These are phyloP conservation scores for Camelus dromedarius DNA, from an alignment of 2,113 vertebrate species.

Conservation along the genomic window DNA sequence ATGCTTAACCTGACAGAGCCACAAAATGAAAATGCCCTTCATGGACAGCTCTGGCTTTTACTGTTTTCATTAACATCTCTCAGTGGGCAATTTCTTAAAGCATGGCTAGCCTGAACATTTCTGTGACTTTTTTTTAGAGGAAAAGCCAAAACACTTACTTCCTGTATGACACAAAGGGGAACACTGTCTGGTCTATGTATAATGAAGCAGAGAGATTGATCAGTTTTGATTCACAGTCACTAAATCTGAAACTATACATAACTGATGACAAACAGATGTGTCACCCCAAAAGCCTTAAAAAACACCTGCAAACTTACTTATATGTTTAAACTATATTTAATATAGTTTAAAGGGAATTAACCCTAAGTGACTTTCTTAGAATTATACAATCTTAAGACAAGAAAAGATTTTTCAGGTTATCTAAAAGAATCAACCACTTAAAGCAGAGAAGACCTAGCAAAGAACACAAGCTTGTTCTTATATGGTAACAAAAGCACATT, in stretches of 20 bases:
- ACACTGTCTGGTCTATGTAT: slow-evolving; percentile 42
- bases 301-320: not conserved
- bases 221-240: slow-evolving; percentile 49
- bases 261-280: slow-evolving; percentile 60
- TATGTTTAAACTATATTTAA: slow-evolving; percentile 24
- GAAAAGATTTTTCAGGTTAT: slow-evolving; percentile 12
- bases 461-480: not conserved
- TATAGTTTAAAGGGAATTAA: slow-evolving; percentile 20
- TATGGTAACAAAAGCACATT: not conserved
- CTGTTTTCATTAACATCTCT: slow-evolving; percentile 69
- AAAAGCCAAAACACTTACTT: slow-evolving; percentile 67
- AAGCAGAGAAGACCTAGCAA: slow-evolving; percentile 43
- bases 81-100: slow-evolving; percentile 64
- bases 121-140: slow-evolving; percentile 64
- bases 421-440: slow-evolving; percentile 42
- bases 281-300: not conserved
- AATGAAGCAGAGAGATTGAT: slow-evolving; percentile 50
- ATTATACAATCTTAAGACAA: slow-evolving; percentile 21
- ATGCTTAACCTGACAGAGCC: slow-evolving; percentile 66
- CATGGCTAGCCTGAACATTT: slow-evolving; percentile 55
- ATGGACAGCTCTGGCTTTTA: slow-evolving; percentile 62
- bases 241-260: slow-evolving; percentile 64
- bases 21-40: slow-evolving; percentile 72
- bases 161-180: slow-evolving; percentile 70
- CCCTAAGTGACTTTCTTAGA: slow-evolving; percentile 39